Conservation (phyloP, 2,797 vertebrate genomes). For the Florisuga fusca region DNA sequence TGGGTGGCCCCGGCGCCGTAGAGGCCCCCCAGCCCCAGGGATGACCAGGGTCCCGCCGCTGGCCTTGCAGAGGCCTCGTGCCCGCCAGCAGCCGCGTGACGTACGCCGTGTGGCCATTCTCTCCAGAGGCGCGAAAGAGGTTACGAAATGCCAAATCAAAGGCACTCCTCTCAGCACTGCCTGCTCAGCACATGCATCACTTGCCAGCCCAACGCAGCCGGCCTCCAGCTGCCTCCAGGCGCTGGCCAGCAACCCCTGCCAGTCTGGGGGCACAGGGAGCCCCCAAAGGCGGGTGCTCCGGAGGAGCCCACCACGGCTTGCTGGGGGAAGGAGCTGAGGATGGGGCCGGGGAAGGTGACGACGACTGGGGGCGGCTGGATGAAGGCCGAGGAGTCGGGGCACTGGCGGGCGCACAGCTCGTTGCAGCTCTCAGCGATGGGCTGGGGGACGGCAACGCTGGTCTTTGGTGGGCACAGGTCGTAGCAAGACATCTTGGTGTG, state of each 20-base stretch:
- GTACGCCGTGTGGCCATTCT: neutral
- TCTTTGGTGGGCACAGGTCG: neutral
- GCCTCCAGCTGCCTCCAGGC: neutral
- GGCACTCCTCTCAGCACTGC: neutral
- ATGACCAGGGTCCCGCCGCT: neutral
- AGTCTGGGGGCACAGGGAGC: neutral
- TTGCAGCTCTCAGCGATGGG: too few species aligned
- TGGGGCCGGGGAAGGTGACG: constrained; percentile 1
- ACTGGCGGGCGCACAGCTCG: neutral
- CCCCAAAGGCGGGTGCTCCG: neutral
- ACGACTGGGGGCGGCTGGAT: neutral
- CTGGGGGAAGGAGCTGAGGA: neutral
- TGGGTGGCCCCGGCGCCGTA: neutral
- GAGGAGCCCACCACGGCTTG: neutral
- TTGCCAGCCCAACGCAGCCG: neutral
- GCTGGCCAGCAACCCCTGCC: neutral
- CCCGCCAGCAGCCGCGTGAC: neutral
- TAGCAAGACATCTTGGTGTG: neutral
- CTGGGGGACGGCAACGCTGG: neutral
- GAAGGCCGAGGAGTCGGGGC: neutral
- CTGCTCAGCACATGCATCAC: neutral
- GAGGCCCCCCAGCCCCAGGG: neutral
- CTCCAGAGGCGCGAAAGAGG: neutral
- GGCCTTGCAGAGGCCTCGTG: neutral
- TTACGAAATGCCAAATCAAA: neutral